Conservation (phyloP, 1,140 invertebrate species). For the Alviniconcha marisindica region DNA sequence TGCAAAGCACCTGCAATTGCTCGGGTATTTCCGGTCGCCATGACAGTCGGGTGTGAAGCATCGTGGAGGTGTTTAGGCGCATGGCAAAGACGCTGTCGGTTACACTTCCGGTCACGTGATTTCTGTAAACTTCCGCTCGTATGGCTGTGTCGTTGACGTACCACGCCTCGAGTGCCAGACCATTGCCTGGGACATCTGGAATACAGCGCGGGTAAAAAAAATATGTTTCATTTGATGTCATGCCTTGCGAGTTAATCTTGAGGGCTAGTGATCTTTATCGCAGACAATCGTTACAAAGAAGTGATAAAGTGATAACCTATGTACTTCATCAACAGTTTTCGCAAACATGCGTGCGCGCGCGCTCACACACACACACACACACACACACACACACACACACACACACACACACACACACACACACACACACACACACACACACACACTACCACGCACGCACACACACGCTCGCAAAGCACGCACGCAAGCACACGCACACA, state of each 20-base stretch:
- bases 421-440: neutral
- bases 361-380: too few relatives aligned
- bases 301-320: too few relatives aligned
- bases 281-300: too few relatives aligned
- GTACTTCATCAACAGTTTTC: too few relatives aligned
- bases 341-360: too few relatives aligned
- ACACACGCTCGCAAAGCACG: neutral
- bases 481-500: neutral
- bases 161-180: neutral
- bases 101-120: slow-evolving; percentile 14
- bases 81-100: slow-evolving; percentile 80
- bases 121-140: slow-evolving; percentile 23
- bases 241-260: too few relatives aligned
- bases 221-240: too few relatives aligned
- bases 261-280: too few relatives aligned
- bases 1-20: neutral
- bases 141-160: slow-evolving; percentile 22
- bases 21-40: slow-evolving; percentile 83
- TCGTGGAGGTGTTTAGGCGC: slow-evolving; percentile 88
- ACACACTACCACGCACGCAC: neutral
- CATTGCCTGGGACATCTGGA: neutral
- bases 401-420: too few relatives aligned
- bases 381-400: too few relatives aligned
- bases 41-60: slow-evolving; percentile 85
- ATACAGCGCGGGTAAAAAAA: too few relatives aligned